These are phyloP conservation scores for Muscicapa striata DNA, from an alignment of 2,797 vertebrate species.

Conservation along the genomic window DNA sequence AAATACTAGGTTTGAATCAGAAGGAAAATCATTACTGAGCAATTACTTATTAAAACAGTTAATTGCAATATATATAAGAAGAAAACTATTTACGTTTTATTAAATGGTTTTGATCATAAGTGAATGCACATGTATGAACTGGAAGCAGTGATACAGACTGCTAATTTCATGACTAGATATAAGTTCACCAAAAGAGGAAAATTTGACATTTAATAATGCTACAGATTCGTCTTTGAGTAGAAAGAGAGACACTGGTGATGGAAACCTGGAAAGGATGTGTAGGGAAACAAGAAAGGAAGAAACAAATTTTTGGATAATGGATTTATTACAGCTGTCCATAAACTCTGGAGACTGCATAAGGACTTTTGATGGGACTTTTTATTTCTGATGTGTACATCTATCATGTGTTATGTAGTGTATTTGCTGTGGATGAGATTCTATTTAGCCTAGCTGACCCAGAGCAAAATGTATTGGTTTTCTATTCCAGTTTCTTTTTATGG, in stretches of 20 bases:
- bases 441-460: background rate
- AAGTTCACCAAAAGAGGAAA: background rate
- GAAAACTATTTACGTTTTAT: background rate
- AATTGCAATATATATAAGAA: background rate
- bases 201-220: background rate
- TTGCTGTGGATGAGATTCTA: background rate
- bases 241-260: background rate
- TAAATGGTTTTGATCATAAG: background rate
- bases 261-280: background rate
- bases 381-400: background rate
- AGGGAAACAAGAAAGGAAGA: background rate
- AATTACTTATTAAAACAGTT: background rate
- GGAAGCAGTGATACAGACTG: background rate
- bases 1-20: background rate
- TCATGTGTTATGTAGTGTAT: background rate
- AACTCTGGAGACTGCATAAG: background rate
- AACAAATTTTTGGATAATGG: background rate
- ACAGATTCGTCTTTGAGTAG: background rate
- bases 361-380: background rate
- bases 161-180: background rate
- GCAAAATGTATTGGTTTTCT: background rate
- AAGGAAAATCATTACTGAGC: background rate
- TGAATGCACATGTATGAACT: background rate
- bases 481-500: constrained; percentile 20
- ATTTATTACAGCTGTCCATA: background rate